A percentile compares a stretch with the other conserved stretches of the same genome.
Evolutionary conservation across 92 coral and sea anemone species (phyloP).

Genomic region (Scolanthus callimorphus): DNA sequence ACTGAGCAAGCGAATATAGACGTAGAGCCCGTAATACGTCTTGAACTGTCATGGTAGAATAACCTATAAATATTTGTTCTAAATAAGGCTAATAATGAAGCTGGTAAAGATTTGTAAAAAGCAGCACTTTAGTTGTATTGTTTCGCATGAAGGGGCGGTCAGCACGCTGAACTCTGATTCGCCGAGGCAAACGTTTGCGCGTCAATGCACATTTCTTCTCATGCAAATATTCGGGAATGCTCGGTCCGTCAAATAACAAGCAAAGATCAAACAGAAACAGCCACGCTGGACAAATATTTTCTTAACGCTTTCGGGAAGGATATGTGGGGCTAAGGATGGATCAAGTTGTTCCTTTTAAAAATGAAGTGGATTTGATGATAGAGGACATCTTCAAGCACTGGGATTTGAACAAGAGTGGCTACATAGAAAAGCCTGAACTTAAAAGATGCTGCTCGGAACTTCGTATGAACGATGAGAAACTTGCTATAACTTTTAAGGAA

Average conservation of each 20-base stretch:
- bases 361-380: constrained; percentile 31
- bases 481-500: constrained; percentile 60
- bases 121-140: not conserved
- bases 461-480: constrained; percentile 49
- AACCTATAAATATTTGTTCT: no score
- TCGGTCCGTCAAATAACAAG: not conserved
- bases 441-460: constrained; percentile 74
- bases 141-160: no score
- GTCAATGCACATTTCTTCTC: not conserved
- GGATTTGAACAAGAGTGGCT: constrained; percentile 75
- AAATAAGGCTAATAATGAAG: not conserved
- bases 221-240: not conserved
- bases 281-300: not conserved
- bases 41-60: no score
- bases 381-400: constrained; percentile 62
- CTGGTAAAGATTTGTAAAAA: not conserved
- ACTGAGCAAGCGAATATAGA: no score
- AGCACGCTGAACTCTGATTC: not conserved
- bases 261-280: not conserved
- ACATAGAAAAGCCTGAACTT: constrained; percentile 73
- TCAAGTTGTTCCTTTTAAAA: not conserved
- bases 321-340: not conserved
- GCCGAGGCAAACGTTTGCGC: not conserved
- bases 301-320: not conserved
- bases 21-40: no score